phyloP scores from a whole-genome alignment of 2,797 vertebrate genomes.

The Chelidonichthys spinosus region DNA sequence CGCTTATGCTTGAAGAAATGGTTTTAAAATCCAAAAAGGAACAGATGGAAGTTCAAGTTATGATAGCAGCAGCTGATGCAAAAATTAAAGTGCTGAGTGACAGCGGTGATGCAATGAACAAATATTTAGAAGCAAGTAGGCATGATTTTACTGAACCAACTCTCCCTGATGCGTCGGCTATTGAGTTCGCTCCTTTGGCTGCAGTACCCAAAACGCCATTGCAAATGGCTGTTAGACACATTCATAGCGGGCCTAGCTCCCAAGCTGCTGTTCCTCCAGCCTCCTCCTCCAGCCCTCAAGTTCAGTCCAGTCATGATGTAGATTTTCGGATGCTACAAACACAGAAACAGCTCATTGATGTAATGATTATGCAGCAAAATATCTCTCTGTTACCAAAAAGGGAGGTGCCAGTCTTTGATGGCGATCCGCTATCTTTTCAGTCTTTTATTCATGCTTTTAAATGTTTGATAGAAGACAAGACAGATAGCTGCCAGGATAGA shows the following conservation, averaged over 20 bases:
- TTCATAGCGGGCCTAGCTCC: background rate
- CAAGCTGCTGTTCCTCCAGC: no score
- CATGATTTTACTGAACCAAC: no score
- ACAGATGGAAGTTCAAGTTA: background rate
- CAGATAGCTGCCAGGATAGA: background rate
- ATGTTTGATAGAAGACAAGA: background rate
- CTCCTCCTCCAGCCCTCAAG: no score
- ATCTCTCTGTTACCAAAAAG: background rate
- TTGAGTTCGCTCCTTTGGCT: background rate
- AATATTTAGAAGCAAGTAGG: background rate
- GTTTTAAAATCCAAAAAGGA: background rate
- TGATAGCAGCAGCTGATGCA: background rate
- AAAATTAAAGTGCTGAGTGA: background rate
- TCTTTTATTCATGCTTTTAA: background rate
- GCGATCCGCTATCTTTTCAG: background rate
- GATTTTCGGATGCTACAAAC: background rate
- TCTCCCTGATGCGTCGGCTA: background rate
- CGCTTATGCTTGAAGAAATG: background rate
- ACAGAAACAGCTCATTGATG: background rate
- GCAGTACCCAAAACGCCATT: background rate
- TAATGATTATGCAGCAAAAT: background rate
- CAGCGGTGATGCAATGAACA: background rate
- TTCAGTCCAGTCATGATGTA: no score
- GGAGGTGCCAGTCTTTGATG: background rate
- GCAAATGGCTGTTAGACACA: background rate